Evolutionary conservation across 2,113 vertebrate species (phyloP).

Genomic region (Lontra canadensis): DNA sequence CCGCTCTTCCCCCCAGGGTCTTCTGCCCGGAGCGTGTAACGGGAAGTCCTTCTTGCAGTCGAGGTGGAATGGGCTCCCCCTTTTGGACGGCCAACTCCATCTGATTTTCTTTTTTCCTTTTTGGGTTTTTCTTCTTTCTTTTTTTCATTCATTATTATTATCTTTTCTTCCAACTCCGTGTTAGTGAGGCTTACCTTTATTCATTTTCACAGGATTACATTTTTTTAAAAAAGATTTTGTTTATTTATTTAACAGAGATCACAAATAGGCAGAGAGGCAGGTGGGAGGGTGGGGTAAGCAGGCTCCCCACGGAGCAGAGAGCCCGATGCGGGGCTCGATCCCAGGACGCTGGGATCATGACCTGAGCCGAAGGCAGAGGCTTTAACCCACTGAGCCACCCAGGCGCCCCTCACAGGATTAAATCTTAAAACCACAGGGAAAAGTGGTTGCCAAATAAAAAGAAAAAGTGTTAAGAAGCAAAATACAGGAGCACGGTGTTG

Average conservation of each 20-base stretch:
- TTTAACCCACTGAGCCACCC: too few relatives aligned
- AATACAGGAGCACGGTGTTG: too few relatives aligned
- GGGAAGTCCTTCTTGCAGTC: too few relatives aligned
- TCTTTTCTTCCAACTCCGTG: not conserved
- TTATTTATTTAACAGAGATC: too few relatives aligned
- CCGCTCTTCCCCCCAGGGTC: not conserved
- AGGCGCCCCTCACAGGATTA: not conserved
- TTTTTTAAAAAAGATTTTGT: too few relatives aligned
- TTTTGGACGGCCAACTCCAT: not conserved
- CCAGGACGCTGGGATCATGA: too few relatives aligned
- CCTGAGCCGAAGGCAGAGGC: too few relatives aligned
- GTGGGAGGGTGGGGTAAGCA: too few relatives aligned
- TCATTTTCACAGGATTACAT: not conserved
- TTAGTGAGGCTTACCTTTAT: not conserved
- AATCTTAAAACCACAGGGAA: not conserved
- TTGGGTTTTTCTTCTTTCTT: not conserved
- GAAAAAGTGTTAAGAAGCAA: not conserved
- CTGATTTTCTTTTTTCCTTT: not conserved
- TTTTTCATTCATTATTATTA: not conserved
- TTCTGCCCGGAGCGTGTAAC: not conserved
- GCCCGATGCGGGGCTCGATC: too few relatives aligned
- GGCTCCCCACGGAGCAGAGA: too few relatives aligned
- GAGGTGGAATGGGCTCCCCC: not conserved
- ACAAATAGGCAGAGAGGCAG: too few relatives aligned
- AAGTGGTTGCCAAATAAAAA: not conserved